Evolutionary conservation across 2,888 invertebrate species (phyloP), one percentile per base, ranked within the genome.

Genomic region (Venusia cambrica): DNA sequence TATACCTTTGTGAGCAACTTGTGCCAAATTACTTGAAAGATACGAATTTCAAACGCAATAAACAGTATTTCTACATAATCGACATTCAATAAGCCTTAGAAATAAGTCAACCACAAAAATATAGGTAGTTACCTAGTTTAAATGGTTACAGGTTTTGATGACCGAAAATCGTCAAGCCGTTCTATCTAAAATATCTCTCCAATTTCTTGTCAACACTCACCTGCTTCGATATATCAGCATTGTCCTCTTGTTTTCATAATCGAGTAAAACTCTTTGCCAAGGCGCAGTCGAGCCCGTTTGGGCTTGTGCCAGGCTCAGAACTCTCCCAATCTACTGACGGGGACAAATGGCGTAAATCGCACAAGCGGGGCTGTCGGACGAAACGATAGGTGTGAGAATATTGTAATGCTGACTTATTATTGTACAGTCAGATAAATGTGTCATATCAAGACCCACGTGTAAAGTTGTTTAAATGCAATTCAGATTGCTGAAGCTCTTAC

Each of bases 141-240:
- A n/a, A n/a, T n/a, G n/a, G n/a, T n/a, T n/a, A n/a, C n/a, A n/a
- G n/a, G n/a, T n/a, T n/a, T n/a, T n/a, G n/a, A n/a, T n/a, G n/a
- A n/a, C n/a, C n/a, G n/a, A n/a, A n/a, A n/a, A n/a, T n/a, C n/a
- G n/a, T n/a, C n/a, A n/a, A n/a, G n/a, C n/a, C n/a, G n/a, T n/a
- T n/a, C n/a, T n/a, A n/a, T n/a, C n/a, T n/a, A n/a, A n/a, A n/a
- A n/a, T n/a, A n/a, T n/a, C n/a, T n/a, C n/a, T 37, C 31, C 26
- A 26, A 31, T 37, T 37, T 26, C 2, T 9, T 7, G 21, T 6
- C 8, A 20, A 16, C 25, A 14, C 5, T 30, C 22, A 32, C 20
- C 16, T 26, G 28, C 11, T 33, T 8, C 3, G 12, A 28, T 32
- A 33, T 19, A 21, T 38, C 38, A 38, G 14, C 18, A 26, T 28